Conservation (phyloP, 1,140 invertebrate genomes). For the Mamestra configurata region DNA sequence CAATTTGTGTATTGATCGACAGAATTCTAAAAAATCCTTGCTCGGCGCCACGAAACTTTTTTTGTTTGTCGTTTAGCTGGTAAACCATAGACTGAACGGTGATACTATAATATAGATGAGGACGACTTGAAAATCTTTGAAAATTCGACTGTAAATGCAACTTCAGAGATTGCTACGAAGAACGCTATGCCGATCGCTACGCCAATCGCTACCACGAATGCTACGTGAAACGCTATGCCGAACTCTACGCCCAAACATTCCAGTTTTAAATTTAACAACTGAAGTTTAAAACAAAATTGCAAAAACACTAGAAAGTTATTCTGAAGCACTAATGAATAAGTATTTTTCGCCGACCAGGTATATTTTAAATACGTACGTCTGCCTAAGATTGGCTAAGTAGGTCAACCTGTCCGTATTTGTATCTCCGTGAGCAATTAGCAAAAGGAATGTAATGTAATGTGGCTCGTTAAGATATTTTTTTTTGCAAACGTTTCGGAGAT, state of each 20-base stretch:
- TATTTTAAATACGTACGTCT: conserved; percentile 18
- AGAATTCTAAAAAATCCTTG: neutral
- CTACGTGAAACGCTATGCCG: too few species aligned
- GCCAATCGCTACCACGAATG: too few species aligned
- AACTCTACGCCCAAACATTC: too few species aligned
- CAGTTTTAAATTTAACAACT: too few species aligned
- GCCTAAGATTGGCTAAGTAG: neutral
- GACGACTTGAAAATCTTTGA: too few species aligned
- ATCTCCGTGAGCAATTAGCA: conserved; percentile 1
- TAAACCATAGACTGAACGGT: neutral
- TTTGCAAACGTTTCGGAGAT: neutral
- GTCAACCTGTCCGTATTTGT: neutral
- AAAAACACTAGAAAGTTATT: neutral
- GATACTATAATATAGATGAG: neutral
- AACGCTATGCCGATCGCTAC: too few species aligned
- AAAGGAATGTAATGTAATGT: conserved; percentile 2
- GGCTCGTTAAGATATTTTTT: neutral
- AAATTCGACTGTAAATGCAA: neutral
- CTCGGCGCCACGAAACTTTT: too few species aligned
- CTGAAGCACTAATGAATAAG: neutral
- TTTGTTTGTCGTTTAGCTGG: neutral
- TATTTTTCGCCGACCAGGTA: neutral
- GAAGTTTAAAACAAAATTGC: neutral
- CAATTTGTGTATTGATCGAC: conserved; percentile 13
- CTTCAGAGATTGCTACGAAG: neutral